phyloP scores from a whole-genome alignment of 2,797 vertebrate species.

The Enteromius treurensis region DNA sequence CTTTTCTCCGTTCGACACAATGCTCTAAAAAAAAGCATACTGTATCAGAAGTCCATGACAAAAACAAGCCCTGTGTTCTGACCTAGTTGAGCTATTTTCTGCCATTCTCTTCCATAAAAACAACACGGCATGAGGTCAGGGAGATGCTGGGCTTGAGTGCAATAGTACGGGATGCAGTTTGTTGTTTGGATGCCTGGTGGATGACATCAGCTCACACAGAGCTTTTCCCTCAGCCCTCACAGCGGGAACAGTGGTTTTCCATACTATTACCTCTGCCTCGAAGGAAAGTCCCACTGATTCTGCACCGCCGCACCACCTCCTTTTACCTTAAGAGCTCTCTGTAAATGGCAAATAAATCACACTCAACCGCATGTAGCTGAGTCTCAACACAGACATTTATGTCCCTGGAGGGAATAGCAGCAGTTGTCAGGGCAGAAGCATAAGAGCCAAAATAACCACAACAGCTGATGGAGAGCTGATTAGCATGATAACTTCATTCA shows the following conservation, averaged over 20 bases:
- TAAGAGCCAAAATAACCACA: conserved; percentile 43
- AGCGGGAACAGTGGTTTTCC: conserved; percentile 55
- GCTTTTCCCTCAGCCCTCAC: conserved; percentile 55
- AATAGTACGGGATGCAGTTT: conserved; percentile 61
- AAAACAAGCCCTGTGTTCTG: conserved; percentile 56
- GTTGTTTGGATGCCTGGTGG: conserved; percentile 62
- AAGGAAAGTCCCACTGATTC: conserved; percentile 55
- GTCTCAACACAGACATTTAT: conserved; percentile 39
- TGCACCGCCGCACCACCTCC: conserved; percentile 45
- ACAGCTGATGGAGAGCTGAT: conserved; percentile 47
- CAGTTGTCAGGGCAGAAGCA: conserved; percentile 3
- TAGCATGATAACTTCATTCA: conserved; percentile 32
- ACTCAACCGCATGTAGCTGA: conserved; percentile 21
- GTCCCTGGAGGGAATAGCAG: conserved; percentile 27
- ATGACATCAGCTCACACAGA: conserved; percentile 61
- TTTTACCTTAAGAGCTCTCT: conserved; percentile 55
- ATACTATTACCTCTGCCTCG: conserved; percentile 55
- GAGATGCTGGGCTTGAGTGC: conserved; percentile 51
- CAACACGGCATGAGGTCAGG: conserved; percentile 58
- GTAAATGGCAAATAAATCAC: conserved; percentile 52
- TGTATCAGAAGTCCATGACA: conserved; percentile 52
- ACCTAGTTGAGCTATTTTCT: conserved; percentile 59
- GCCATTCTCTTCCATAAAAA: conserved; percentile 58
- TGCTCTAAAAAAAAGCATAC: not conserved
- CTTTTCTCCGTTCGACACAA: conserved; percentile 1